These are phyloP conservation scores for Meiosimyza platycephala DNA, from an alignment of 2,888 invertebrate species.

Conservation along the genomic window DNA sequence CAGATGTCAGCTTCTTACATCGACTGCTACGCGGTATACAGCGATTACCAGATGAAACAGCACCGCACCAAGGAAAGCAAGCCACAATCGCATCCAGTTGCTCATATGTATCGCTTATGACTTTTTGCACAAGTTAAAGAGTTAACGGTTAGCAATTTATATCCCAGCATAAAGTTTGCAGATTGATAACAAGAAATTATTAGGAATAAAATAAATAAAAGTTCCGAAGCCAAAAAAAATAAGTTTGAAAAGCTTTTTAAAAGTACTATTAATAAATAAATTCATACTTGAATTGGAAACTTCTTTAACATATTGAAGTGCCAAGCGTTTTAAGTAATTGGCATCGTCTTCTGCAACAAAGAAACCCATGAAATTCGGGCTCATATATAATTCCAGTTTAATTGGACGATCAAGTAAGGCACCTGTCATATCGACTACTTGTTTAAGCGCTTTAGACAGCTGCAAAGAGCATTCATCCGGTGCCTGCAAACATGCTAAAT, in stretches of 20 bases:
- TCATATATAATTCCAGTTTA: constrained; percentile 84
- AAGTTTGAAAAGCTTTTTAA: constrained; percentile 19
- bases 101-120: constrained; percentile 76
- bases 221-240: constrained; percentile 28
- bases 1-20: constrained; percentile 69
- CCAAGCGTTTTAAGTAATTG: constrained; percentile 81
- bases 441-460: constrained; percentile 77
- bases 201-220: constrained; percentile 32
- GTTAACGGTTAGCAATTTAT: constrained; percentile 7
- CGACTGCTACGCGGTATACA: constrained; percentile 74
- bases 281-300: constrained; percentile 79
- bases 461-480: constrained; percentile 80
- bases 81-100: constrained; percentile 81
- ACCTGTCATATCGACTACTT: constrained; percentile 79
- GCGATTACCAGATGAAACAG: constrained; percentile 71
- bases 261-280: constrained; percentile 32
- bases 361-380: constrained; percentile 90
- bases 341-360: constrained; percentile 87
- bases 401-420: constrained; percentile 75
- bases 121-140: constrained; percentile 49
- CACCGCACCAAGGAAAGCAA: constrained; percentile 81
- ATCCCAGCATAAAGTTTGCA: constrained; percentile 25
- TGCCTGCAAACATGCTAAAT: constrained; percentile 69
- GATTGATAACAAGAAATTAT: constrained; percentile 7
- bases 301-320: constrained; percentile 84